Conservation (phyloP, 2,888 invertebrate species). For the Frankliniella fusca region DNA sequence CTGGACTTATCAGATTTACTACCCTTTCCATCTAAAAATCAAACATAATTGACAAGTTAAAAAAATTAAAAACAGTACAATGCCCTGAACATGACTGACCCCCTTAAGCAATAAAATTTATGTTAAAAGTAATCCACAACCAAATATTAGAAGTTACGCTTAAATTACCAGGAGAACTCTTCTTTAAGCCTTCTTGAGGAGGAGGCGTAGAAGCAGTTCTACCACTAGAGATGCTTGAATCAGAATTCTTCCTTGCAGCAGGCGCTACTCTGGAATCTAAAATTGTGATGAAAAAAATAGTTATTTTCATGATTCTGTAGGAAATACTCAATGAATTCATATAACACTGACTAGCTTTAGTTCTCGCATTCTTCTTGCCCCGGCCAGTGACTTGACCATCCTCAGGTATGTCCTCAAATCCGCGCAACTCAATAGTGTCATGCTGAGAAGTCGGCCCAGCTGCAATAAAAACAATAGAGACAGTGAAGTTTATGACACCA, state of each 20-base stretch:
- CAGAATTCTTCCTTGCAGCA: constrained; percentile 10
- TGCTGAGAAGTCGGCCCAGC: constrained; percentile 85
- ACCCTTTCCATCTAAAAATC: constrained; percentile 18
- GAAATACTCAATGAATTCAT: neutral
- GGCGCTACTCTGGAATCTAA: neutral
- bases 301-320: constrained; percentile 31
- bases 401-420: constrained; percentile 73
- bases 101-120: neutral
- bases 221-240: constrained; percentile 8
- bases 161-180: neutral
- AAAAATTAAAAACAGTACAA: neutral
- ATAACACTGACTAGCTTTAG: constrained; percentile 34
- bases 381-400: constrained; percentile 41
- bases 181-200: constrained; percentile 12
- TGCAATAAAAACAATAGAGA: constrained; percentile 55
- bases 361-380: constrained; percentile 32
- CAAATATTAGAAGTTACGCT: neutral
- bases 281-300: constrained; percentile 30
- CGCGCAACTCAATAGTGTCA: constrained; percentile 89
- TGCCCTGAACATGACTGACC: too few species aligned
- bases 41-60: neutral
- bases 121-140: too few species aligned
- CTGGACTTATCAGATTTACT: constrained; percentile 28
- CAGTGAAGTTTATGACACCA: neutral
- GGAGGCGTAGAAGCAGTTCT: neutral